Base-by-base conservation (phyloP, 2,888 invertebrate species). In the Drosophila tanythrix region DNA sequence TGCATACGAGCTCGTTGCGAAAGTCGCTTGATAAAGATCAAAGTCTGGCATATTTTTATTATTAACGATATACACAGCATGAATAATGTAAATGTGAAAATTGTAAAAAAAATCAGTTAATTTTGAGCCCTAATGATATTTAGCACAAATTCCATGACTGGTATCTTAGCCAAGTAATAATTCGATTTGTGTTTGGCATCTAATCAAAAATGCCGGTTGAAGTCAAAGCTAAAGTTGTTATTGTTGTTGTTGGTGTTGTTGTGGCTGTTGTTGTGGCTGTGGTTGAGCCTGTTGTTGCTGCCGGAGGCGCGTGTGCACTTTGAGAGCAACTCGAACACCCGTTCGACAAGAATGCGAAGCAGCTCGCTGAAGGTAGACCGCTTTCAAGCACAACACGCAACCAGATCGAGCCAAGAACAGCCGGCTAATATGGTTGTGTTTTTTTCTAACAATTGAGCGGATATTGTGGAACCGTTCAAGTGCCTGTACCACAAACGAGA, bases 331-430 rank as follows among this genome's bases (percentile, higher is more conserved):
- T 70, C 70, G 70, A 75, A 73, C 82, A 84, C 80, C 76, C 59
- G 88, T 82, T 79, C 38, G 40, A 74, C 88, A 89, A 85, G 89
- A 85, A 88, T 84, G 82, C 77, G 85, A 79, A 74, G 50, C 70
- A 74, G 58, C 63, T 55, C 40, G 66, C 85, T 80, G 85, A 89
- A 85, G 85, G 89, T 63, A 85, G 89, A 89, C 85, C 80, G 80
- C 88, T 85, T 85, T 89, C 75, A 74, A 74, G 77, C 73, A 76
- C 79, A 66, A 56, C 89, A 81, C 76, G 71, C 79, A 76, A 77
- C 70, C 70, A 74, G 74, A 66, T 72, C 50, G 56, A 73, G 62
- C 73, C 76, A 72, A 76, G 73, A 78, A 64, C 57, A 67, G 68
- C 77, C 86, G 69, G 59, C 73, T 72, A 40, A 63, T 53, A 61